Conservation (phyloP, 2,888 invertebrate species). For the Muschampia plurimacula region DNA sequence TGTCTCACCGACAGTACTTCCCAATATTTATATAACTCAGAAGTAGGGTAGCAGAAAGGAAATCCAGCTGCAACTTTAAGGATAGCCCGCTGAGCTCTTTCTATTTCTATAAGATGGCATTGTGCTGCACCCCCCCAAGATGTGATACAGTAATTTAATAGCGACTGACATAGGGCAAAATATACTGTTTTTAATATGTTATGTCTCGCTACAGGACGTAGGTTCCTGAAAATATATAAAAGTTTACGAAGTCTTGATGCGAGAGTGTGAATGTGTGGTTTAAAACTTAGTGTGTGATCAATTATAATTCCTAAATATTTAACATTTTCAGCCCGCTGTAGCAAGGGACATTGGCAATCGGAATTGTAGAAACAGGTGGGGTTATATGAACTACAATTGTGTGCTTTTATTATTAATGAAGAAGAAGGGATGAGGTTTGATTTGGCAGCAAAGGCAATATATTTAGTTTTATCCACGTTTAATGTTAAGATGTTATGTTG, state of each 20-base stretch:
- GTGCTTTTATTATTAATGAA: background rate
- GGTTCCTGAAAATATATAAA: background rate
- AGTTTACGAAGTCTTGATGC: slow-evolving; percentile 13
- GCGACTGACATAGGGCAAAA: background rate
- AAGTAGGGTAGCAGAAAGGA: too few species aligned
- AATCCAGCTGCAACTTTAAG: too few species aligned
- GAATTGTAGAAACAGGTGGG: too few species aligned
- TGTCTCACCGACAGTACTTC: background rate
- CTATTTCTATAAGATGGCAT: background rate
- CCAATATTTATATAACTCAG: background rate
- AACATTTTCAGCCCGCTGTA: background rate
- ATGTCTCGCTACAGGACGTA: background rate
- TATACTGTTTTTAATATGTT: slow-evolving; percentile 6
- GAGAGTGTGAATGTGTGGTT: background rate
- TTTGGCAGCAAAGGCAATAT: slow-evolving; percentile 1
- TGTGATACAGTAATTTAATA: slow-evolving; percentile 16
- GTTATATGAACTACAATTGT: background rate
- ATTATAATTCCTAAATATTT: slow-evolving; percentile 15
- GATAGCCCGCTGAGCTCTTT: too few species aligned
- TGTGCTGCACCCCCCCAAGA: slow-evolving; percentile 14
- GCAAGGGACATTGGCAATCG: background rate
- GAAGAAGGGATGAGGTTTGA: background rate
- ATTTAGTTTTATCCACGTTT: slow-evolving; percentile 19
- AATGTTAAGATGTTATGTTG: background rate
- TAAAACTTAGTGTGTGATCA: slow-evolving; percentile 15